phyloP scores from a whole-genome alignment of 53 echinoderm and acorn worm genomes.

The Echinarachnius parma region DNA sequence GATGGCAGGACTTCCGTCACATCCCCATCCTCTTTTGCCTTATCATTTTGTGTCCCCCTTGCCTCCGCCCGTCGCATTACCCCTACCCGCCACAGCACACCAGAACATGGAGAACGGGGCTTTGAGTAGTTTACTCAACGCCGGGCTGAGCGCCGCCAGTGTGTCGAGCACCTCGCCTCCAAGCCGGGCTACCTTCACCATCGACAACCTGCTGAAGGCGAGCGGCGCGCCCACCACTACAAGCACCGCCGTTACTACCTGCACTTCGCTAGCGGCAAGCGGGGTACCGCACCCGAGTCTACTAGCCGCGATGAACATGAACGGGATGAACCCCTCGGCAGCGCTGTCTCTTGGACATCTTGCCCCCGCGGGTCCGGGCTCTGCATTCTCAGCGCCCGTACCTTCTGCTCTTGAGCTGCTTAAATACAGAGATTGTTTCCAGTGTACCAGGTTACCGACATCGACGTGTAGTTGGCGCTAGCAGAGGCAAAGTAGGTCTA shows the following conservation, averaged over 20 bases:
- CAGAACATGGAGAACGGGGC: conserved; percentile 72
- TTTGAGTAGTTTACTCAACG: conserved; percentile 71
- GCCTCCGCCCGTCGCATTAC: conserved; percentile 92
- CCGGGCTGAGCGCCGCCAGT: conserved; percentile 51
- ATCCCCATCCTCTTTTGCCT: conserved; percentile 76
- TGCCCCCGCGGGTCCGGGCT: conserved; percentile 62
- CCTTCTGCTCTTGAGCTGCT: conserved; percentile 79
- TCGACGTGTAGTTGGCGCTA: conserved; percentile 84
- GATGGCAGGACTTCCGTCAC: conserved; percentile 55
- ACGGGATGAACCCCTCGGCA: conserved; percentile 30
- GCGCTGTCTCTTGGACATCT: conserved; percentile 36
- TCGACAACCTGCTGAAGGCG: conserved; percentile 82
- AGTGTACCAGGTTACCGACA: conserved; percentile 82
- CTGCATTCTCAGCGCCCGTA: conserved; percentile 79
- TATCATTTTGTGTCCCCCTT: conserved; percentile 93
- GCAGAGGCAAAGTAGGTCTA: conserved; percentile 22
- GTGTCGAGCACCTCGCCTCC: conserved; percentile 61
- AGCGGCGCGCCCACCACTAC: conserved; percentile 54
- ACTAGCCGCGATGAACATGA: no score
- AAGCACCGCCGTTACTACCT: conserved; percentile 30
- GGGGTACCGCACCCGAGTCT: conserved; percentile 56
- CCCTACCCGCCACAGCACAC: conserved; percentile 79
- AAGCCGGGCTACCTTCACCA: conserved; percentile 74
- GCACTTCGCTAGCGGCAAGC: conserved; percentile 30
- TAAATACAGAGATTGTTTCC: conserved; percentile 91